phyloP scores from a whole-genome alignment of 2,797 vertebrate genomes.

The Xiphophorus birchmanni region DNA sequence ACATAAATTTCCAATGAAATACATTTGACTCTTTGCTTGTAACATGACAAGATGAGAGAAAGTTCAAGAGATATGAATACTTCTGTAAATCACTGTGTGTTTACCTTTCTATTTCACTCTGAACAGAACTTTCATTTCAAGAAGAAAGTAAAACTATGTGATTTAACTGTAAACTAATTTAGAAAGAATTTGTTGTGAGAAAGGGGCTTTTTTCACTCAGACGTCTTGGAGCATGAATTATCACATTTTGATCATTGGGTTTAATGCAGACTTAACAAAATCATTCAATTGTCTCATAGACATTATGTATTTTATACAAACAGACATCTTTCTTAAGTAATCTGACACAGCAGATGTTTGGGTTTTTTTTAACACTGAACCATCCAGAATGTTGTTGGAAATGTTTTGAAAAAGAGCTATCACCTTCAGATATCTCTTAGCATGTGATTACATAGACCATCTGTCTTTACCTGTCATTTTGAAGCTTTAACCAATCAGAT shows the following conservation, averaged over 20 bases:
- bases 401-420: conserved; percentile 1
- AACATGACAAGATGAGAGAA: background rate
- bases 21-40: background rate
- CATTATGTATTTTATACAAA: background rate
- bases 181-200: too few relatives aligned
- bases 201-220: background rate
- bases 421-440: background rate
- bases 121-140: background rate
- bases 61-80: background rate
- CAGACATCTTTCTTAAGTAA: background rate
- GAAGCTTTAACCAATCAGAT: conserved; percentile 11
- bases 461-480: conserved; percentile 17
- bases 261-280: background rate
- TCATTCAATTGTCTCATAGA: background rate
- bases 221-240: background rate
- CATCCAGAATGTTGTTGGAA: conserved; percentile 9
- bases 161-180: too few relatives aligned
- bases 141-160: background rate
- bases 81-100: background rate
- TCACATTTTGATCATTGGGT: background rate
- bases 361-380: background rate
- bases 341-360: conserved; percentile 17
- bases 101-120: background rate
- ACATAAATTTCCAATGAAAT: background rate
- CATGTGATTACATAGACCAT: conserved; percentile 15